Percentiles rank a stretch among this genome's conserved stretches.
Conservation (phyloP, 2,113 vertebrate genomes). For the Colossoma macropomum region DNA sequence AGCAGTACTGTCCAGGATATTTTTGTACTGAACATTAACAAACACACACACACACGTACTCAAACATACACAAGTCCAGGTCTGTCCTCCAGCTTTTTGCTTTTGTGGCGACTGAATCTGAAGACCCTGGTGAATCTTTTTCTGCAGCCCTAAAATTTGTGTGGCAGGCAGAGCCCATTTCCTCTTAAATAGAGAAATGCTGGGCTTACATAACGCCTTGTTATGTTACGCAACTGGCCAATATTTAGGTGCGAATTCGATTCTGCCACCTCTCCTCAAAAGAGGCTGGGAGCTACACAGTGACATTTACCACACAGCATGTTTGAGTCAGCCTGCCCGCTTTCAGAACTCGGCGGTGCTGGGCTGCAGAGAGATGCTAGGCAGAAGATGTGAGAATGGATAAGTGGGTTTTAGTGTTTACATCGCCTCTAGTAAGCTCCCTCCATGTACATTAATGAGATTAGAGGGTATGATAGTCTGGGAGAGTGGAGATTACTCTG, state of each 20-base stretch:
- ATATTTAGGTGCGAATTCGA: slow-evolving; percentile 13
- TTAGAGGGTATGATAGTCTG: slow-evolving; percentile 1
- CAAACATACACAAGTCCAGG: not conserved
- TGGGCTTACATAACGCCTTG: slow-evolving; percentile 34
- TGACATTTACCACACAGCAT: slow-evolving; percentile 33
- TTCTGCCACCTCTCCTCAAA: not conserved
- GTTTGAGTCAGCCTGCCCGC: not conserved
- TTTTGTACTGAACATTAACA: not conserved
- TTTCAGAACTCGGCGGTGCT: not conserved
- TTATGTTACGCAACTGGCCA: slow-evolving; percentile 20
- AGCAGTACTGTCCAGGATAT: no score
- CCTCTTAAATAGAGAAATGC: not conserved
- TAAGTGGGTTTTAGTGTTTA: slow-evolving; percentile 10
- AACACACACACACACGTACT: not conserved
- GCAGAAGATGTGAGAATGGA: slow-evolving; percentile 13
- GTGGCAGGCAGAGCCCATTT: not conserved
- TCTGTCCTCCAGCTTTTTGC: not conserved
- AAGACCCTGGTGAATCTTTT: slow-evolving; percentile 27
- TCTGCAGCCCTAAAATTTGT: slow-evolving; percentile 9
- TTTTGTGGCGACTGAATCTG: slow-evolving; percentile 25
- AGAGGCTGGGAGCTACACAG: not conserved
- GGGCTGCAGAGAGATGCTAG: not conserved
- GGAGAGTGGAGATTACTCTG: slow-evolving; percentile 5
- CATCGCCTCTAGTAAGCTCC: not conserved
- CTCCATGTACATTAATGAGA: not conserved